phyloP scores from a whole-genome alignment of 2,888 invertebrate genomes.

The Scaptomyza flava region DNA sequence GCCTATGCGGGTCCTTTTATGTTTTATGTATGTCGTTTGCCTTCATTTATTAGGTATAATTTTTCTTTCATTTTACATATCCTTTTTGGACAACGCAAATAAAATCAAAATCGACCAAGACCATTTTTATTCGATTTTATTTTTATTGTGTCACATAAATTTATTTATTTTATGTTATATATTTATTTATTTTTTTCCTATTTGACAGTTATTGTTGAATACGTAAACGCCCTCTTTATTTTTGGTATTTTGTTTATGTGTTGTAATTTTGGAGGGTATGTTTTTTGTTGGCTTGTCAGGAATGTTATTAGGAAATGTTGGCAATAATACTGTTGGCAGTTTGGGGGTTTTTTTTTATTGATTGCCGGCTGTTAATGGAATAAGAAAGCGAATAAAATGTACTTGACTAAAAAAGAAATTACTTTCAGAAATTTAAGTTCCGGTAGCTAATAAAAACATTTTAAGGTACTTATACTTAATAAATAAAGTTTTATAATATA shows the following conservation, averaged over 20 bases:
- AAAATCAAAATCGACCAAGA: constrained; percentile 20
- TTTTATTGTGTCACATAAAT: constrained; percentile 75
- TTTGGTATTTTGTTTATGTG: constrained; percentile 40
- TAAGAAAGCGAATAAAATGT: neutral
- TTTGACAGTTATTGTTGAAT: constrained; percentile 72
- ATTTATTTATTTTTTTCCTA: constrained; percentile 46
- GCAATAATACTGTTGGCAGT: constrained; percentile 12
- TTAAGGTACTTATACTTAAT: neutral
- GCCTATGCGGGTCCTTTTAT: constrained; percentile 56
- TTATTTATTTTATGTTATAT: constrained; percentile 59
- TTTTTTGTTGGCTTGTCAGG: constrained; percentile 23
- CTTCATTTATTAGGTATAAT: constrained; percentile 29
- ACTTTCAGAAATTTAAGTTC: neutral
- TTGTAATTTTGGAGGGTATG: constrained; percentile 34
- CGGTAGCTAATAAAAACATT: neutral
- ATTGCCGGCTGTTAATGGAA: constrained; percentile 18
- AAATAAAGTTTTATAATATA: neutral
- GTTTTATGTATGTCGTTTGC: constrained; percentile 14
- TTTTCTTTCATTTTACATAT: constrained; percentile 39
- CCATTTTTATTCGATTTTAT: constrained; percentile 69
- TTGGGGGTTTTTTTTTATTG: constrained; percentile 34
- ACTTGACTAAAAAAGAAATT: neutral
- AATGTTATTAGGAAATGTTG: constrained; percentile 31
- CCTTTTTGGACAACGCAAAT: constrained; percentile 51
- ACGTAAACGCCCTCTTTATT: constrained; percentile 67